Evolutionary conservation across 2,113 vertebrate species (phyloP).

Genomic region (Chauna torquata): DNA sequence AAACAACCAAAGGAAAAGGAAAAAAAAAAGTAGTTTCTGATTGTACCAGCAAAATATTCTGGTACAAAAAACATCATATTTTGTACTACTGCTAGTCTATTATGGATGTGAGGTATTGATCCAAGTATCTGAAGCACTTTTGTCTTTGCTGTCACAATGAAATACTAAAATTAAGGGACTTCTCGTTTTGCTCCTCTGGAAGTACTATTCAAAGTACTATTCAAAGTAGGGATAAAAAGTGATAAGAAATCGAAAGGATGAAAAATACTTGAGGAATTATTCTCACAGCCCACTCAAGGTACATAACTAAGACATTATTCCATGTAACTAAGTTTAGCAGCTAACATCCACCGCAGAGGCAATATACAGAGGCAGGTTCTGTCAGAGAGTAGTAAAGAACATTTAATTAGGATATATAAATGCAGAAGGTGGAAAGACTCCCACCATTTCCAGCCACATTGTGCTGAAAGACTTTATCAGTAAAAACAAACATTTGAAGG

Average conservation of each 20-base stretch:
- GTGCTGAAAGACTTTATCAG: not conserved
- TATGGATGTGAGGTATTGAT: not conserved
- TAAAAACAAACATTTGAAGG: not conserved
- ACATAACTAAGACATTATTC: not conserved
- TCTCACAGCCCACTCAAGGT: not conserved
- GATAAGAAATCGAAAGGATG: not conserved
- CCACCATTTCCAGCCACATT: not conserved
- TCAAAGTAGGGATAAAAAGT: not conserved
- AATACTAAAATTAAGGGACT: not conserved
- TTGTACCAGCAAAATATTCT: not conserved
- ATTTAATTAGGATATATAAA: not conserved
- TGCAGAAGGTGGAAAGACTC: not conserved
- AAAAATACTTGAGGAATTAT: not conserved
- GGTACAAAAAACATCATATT: not conserved
- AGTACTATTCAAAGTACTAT: not conserved
- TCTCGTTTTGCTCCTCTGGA: not conserved
- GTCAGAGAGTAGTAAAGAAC: not conserved
- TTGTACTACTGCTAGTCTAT: not conserved
- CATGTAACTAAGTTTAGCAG: not conserved
- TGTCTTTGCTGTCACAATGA: not conserved
- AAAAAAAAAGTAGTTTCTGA: not conserved
- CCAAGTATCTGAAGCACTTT: not conserved
- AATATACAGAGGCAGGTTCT: not conserved
- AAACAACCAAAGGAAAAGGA: not conserved
- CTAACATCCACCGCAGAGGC: not conserved